Evolutionary conservation across 2,113 vertebrate species (phyloP), one percentile per base, ranked within the genome.

Genomic region (Sturnus vulgaris): DNA sequence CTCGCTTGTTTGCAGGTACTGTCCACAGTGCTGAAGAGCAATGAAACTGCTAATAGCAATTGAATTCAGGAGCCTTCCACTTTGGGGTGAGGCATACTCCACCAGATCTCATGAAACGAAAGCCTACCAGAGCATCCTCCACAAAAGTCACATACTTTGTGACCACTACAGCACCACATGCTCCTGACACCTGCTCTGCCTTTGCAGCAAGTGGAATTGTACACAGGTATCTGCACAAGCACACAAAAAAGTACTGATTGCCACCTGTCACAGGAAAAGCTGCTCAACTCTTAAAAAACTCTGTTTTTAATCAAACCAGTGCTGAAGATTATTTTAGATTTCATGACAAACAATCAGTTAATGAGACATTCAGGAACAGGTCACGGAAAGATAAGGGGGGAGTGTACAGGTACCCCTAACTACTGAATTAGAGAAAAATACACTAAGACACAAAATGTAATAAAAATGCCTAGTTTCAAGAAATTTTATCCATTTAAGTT

Each of bases 131-230:
- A 78, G 35, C 20, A 78, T 33, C 2, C 19, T 8, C 14, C 37
- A 30, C 2, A 70, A 44, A 73, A 75, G 14, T 22, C 42, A 82
- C 37, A 61, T 46, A 28, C 8, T 9, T 66, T 59, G 52, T 46
- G 47, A 61, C 47, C 7, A 4, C 23, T 2, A 1, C 35, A 46
- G 39, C 35, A 69, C 24, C 0, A 0, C 50, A 14, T 19, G 13
- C 15, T 92, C 79, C 50, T 79, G 42, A 23, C n/a, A 37, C 10
- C 31, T 9, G 5, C 20, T 61, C 37, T 79, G 47, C 27, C 19
- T 73, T 82, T 64, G 31, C 24, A 61, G 80, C 15, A 75, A 56
- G 31, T 19, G 37, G 37, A 76, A 76, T 37, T 59, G 44, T 30
- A 46, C 23, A 63, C 9, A 59, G 39, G 10, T 30, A 20, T 37